phyloP scores from a whole-genome alignment of 2,888 invertebrate species.

The Tanaodytes sp. region DNA sequence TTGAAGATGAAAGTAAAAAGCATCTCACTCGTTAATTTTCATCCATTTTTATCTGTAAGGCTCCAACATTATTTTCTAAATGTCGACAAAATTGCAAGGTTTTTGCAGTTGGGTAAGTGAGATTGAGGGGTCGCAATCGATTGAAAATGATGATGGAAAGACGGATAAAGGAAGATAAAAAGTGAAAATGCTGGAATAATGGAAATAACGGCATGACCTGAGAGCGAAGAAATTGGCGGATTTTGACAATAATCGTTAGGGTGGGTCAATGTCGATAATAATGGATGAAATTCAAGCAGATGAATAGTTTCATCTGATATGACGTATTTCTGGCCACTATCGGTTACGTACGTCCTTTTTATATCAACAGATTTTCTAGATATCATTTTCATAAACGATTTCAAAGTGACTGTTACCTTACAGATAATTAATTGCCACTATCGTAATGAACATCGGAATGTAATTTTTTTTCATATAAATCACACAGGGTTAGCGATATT shows the following conservation, averaged over 20 bases:
- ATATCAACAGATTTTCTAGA: no score
- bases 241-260: background rate
- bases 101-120: background rate
- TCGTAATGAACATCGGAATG: no score
- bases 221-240: background rate
- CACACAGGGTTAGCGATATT: no score
- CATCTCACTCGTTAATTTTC: background rate
- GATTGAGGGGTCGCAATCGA: background rate
- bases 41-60: background rate
- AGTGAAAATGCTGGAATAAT: background rate
- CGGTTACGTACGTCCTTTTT: no score
- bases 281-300: background rate
- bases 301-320: constrained; percentile 1
- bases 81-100: background rate
- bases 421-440: no score
- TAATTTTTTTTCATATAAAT: no score
- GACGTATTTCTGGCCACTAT: no score
- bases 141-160: background rate
- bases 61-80: no score
- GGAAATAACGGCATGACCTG: background rate
- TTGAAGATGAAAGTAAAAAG: constrained; percentile 5
- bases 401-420: no score
- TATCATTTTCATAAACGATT: no score
- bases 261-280: background rate
- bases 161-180: background rate